Evolutionary conservation across 2,797 vertebrate genomes (phyloP), one percentile per base, ranked within the genome.

Genomic region (Phataginus tetradactyla): DNA sequence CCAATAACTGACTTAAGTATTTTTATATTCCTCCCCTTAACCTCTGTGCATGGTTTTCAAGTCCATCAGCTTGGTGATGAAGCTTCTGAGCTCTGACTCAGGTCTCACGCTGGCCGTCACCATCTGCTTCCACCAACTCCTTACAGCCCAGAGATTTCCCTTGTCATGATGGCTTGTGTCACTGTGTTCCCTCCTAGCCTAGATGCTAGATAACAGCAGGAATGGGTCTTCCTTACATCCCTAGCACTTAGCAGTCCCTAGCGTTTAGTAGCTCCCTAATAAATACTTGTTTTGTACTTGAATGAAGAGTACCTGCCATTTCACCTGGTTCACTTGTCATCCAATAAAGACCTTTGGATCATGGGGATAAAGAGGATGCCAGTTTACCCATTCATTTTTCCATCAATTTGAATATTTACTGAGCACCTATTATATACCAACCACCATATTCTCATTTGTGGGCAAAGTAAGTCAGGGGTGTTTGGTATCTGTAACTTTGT

Each of bases 181-280:
- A 1, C 3, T 17, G 42, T 42, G 39, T 23, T 81, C 12, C 9
- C 63, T 27, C 64, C 11, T 68, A n/a, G 15, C 49, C 13, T 2
- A 15, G 4, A 1, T 0, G 14, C 21, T 13, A 37, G 37, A 7
- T 11, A n/a, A 66, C 0, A 11, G 37, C 42, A 53, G 3, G 14
- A 20, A 0, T 25, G 2, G 39, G 53, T 77, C 37, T 64, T 39
- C 81, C 42, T 27, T 11, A 0, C 8, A 1, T 17, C 27, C 59
- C 59, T 20, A 79, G 27, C 11, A 53, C 81, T 78, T 37, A 49
- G 8, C 53, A 49, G 39, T 4, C 34, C n/a, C 72, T 55, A 34
- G 63, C 27, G 25, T 2, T 37, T 34, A 63, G 23, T 17, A 32
- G 20, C 5, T 32, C 2, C 14, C 42, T 39, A 45, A 49, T 39